Percentiles rank a stretch among this genome's conserved stretches.
Evolutionary conservation across 2,797 vertebrate species (phyloP).

Genomic region (Acrocephalus scirpaceus): DNA sequence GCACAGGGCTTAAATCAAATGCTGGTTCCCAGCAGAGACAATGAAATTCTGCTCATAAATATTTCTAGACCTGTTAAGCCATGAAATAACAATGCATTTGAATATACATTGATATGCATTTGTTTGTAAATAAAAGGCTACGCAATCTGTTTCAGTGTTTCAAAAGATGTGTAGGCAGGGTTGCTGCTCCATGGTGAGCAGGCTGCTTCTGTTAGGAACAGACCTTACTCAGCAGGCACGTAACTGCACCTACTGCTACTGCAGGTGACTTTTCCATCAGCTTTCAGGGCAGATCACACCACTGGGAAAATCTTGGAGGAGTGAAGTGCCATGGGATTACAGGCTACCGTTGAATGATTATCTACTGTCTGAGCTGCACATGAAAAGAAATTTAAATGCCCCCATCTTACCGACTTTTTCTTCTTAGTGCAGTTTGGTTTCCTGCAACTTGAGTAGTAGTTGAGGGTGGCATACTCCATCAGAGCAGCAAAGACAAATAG

Average conservation of each 20-base stretch:
- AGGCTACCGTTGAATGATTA: background rate
- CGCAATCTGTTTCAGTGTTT: background rate
- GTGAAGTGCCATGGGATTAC: background rate
- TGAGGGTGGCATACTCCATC: constrained; percentile 96
- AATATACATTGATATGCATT: background rate
- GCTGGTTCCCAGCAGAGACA: background rate
- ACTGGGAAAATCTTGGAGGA: background rate
- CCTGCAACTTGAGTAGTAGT: constrained; percentile 89
- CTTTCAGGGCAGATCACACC: background rate
- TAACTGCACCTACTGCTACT: background rate
- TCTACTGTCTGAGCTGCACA: background rate
- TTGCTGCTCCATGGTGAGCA: background rate
- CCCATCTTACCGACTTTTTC: constrained; percentile 83
- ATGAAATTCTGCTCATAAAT: background rate
- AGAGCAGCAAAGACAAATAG: constrained; percentile 96
- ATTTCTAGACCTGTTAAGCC: background rate
- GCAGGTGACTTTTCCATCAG: background rate
- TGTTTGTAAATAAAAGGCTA: background rate
- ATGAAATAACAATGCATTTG: background rate
- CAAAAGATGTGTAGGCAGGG: background rate
- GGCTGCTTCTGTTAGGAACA: background rate
- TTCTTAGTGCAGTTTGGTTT: constrained; percentile 83
- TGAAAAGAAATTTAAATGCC: background rate
- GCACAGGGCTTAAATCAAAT: background rate
- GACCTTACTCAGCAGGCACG: background rate